Base-by-base conservation (phyloP, 2,113 vertebrate genomes). In the Tenebrosternarchus preto region DNA sequence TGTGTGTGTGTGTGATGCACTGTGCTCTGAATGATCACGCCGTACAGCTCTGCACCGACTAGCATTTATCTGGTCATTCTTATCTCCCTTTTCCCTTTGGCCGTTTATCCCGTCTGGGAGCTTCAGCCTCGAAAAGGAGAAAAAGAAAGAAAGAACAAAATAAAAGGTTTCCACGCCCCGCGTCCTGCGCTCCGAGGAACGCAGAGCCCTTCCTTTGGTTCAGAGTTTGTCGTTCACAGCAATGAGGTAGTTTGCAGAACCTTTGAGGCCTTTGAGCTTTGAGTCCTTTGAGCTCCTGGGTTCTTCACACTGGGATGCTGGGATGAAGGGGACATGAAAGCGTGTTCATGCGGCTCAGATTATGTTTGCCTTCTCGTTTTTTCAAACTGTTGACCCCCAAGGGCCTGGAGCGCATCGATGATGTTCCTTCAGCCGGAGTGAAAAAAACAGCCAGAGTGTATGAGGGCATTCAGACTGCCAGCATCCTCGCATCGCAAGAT, bases 21-120 rank as follows among this genome's bases (percentile, higher is more conserved):
- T 67, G 31, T 17, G 20, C n/a, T 67, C 29, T 36, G 17, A 67
- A 67, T 67, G 31, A 33, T n/a, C 64, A 36, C 20, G 20, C 64
- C 64, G 19, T 67, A 2, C 29, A 36, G 31, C 22, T 60, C 33
- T 36, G 2, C 43, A 50, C 43, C 2, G 43, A 1, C 43, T 43
- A 66, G 64, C 53, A 11, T 59, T 24, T 12, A 15, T 50, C 73
- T 66, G 73, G 63, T 60, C 70, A 78, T 78, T 75, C 63, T 82
- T 83, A 76, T 71, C 64, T 73, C 39, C 71, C 69, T 70, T 33
- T 36, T 74, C 50, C 82, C 56, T 77, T 66, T 55, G 64, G 69
- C 24, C 20, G 70, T 81, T 74, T 78, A 24, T 27, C 11, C 24
- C 22, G 43, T 20, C 29, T 67, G 68, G 55, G n/a, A 56, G n/a